These are phyloP conservation scores for Ctenoplectra terminalis DNA, from an alignment of 1,140 invertebrate genomes.

Conservation along the genomic window DNA sequence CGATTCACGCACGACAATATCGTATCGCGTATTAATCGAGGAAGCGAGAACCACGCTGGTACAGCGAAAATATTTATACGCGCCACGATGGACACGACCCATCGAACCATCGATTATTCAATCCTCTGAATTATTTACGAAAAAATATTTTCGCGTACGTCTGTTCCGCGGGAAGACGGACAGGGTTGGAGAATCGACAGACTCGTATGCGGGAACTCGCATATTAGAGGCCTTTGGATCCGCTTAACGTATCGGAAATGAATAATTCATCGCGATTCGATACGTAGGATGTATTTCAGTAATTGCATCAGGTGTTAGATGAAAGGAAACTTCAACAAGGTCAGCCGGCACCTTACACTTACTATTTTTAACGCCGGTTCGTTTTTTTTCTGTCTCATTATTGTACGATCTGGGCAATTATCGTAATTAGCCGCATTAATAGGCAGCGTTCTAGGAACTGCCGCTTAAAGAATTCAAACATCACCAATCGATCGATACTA, in stretches of 20 bases:
- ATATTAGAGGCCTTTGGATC: conserved; percentile 17
- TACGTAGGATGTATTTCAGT: conserved; percentile 41
- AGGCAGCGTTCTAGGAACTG: background rate
- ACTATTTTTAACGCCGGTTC: conserved; percentile 1
- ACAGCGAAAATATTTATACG: conserved; percentile 22
- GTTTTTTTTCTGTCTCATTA: background rate
- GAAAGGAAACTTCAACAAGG: conserved; percentile 49
- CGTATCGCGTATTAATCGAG: conserved; percentile 42
- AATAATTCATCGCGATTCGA: conserved; percentile 37
- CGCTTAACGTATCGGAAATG: conserved; percentile 43
- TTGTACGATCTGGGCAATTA: background rate
- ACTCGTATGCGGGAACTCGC: background rate
- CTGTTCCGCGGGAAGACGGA: background rate
- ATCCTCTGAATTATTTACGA: background rate
- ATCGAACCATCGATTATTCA: background rate
- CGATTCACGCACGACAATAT: conserved; percentile 40
- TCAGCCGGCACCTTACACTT: conserved; percentile 11
- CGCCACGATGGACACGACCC: background rate
- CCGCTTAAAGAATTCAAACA: background rate
- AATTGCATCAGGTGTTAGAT: conserved; percentile 47
- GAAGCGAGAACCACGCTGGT: background rate
- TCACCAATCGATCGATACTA: background rate
- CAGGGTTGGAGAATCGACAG: background rate
- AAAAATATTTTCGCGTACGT: conserved; percentile 1
- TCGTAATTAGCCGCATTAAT: conserved; percentile 12